Evolutionary conservation across 2,888 invertebrate species (phyloP).

Genomic region (Leptinotarsa peninsularis): DNA sequence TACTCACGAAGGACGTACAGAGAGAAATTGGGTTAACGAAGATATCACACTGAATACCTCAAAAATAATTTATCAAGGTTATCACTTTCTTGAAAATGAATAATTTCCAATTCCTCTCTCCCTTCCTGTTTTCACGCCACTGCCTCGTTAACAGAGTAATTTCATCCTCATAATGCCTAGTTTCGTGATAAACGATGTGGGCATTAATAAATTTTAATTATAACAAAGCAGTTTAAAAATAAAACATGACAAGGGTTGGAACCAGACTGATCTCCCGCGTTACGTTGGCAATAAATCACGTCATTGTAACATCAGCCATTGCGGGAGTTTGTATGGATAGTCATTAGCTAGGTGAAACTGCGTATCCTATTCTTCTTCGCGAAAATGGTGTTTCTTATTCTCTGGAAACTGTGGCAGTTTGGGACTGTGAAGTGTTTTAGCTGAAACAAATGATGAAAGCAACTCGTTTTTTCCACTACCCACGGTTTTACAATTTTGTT

Average conservation of each 20-base stretch:
- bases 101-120: background rate
- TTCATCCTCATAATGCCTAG: conserved; percentile 28
- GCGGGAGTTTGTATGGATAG: conserved; percentile 21
- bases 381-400: conserved; percentile 10
- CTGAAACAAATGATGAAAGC: conserved; percentile 1
- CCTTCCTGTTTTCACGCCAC: background rate
- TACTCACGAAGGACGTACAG: no score
- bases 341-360: conserved; percentile 26
- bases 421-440: background rate
- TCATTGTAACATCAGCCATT: conserved; percentile 32
- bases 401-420: background rate
- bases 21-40: no score
- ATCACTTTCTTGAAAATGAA: background rate
- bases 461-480: background rate
- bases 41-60: no score
- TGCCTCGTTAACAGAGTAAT: conserved; percentile 29
- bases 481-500: background rate
- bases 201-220: conserved; percentile 60
- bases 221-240: conserved; percentile 56
- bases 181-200: conserved; percentile 51
- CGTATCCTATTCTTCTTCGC: conserved; percentile 16
- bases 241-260: conserved; percentile 53
- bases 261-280: conserved; percentile 38
- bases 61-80: no score
- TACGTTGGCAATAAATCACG: conserved; percentile 36